Conservation (phyloP, 2,888 invertebrate species). For the Patella caerulea region DNA sequence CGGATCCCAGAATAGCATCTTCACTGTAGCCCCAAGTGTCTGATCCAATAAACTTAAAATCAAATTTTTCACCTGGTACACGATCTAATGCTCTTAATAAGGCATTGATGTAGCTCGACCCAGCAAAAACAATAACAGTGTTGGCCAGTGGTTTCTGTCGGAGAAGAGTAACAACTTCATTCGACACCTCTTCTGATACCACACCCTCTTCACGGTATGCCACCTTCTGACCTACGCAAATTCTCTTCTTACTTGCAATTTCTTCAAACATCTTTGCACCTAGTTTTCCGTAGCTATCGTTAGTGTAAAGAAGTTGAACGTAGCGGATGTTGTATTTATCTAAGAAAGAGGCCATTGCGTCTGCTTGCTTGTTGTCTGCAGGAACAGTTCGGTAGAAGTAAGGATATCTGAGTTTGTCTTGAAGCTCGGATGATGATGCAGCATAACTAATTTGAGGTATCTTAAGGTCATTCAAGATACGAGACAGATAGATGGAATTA, state of each 20-base stretch:
- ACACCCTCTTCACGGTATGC: conserved; percentile 50
- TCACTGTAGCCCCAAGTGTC: conserved; percentile 58
- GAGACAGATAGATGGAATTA: conserved; percentile 54
- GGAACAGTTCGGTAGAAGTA: conserved; percentile 64
- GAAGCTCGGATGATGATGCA: conserved; percentile 49
- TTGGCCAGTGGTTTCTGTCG: conserved; percentile 61
- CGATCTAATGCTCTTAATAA: conserved; percentile 55
- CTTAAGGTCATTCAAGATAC: conserved; percentile 57
- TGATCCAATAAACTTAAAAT: conserved; percentile 58
- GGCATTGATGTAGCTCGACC: conserved; percentile 48
- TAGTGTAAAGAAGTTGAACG: conserved; percentile 66
- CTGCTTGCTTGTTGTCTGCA: conserved; percentile 57
- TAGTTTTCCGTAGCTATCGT: conserved; percentile 53
- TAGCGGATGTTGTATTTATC: conserved; percentile 69
- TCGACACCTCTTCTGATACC: conserved; percentile 53
- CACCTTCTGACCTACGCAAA: conserved; percentile 63
- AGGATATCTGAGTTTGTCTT: conserved; percentile 54
- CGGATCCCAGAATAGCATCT: conserved; percentile 47
- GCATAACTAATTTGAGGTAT: conserved; percentile 63
- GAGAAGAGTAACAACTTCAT: conserved; percentile 49
- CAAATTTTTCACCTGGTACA: conserved; percentile 41
- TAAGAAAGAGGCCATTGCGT: conserved; percentile 67
- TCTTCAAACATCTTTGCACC: conserved; percentile 48
- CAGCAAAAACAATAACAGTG: conserved; percentile 62
- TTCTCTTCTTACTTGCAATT: conserved; percentile 42